Base-by-base conservation (phyloP, 2,113 vertebrate species). In the Oreochromis tanganicae region DNA sequence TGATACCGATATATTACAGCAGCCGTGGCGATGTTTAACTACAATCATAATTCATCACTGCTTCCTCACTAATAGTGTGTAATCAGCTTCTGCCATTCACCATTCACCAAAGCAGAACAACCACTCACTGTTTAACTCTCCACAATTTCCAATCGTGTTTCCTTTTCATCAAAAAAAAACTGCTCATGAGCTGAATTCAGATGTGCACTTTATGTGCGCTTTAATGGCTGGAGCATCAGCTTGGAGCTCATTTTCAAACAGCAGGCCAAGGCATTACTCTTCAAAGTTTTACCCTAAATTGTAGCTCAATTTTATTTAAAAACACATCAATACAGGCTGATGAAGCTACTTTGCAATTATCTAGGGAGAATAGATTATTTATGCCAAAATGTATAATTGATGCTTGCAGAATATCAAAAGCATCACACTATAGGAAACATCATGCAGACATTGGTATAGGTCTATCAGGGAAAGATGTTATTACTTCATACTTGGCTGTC, bases 401-500 rank as follows among this genome's bases (percentile, higher is more conserved):
- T 87, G 85, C 66, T 34, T 86, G 32, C 80, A 86, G 85, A 92
- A 87, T 92, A 93, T 85, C 66, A 59, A 52, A 91, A 54, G 50
- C 81, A 82, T 17, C 16, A 85, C 86, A 57, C 80, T 81, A 92
- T 87, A 36, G 68, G 83, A 92, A 90, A 80, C 79, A 88, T 84
- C 61, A 75, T 85, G 80, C 82, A 88, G 88, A 83, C 83, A 59
- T 19, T 81, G 24, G 78, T 61, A 81, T 84, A 57, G 85, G 79
- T 92, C 92, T 91, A 84, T 91, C 80, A 91, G 66, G 71, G 56
- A 85, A 91, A 55, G 19, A 88, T 80, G 85, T 89, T 91, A 91
- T 92, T 93, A 88, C 89, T 92, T 92, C 80, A 89, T 87, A 83
- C 86, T 88, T 88, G 81, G 82, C 89, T 86, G 87, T 93, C 92